These are phyloP conservation scores for Thalassoma bifasciatum DNA, from an alignment of 2,113 vertebrate genomes.

Conservation along the genomic window DNA sequence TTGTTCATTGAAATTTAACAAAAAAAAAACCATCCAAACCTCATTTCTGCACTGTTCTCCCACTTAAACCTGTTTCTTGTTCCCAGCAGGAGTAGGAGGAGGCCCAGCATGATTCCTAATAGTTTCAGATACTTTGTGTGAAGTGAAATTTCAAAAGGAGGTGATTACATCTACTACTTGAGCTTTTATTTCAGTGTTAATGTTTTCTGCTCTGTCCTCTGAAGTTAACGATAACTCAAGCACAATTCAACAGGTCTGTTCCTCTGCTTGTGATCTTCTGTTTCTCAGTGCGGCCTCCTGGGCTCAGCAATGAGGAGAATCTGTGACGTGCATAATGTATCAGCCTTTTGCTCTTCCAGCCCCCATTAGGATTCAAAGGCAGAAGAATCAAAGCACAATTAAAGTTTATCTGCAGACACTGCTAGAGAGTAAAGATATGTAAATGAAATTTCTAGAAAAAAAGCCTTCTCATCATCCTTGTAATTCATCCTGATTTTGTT, in stretches of 20 bases:
- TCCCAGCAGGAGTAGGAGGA: too few species aligned
- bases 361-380: slow-evolving; percentile 45
- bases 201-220: neutral
- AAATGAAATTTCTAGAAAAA: slow-evolving; percentile 49
- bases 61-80: too few species aligned
- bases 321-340: slow-evolving; percentile 48
- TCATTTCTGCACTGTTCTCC: too few species aligned
- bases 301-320: slow-evolving; percentile 30
- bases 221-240: slow-evolving; percentile 5
- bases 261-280: neutral
- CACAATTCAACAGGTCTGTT: neutral
- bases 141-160: neutral
- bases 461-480: slow-evolving; percentile 36
- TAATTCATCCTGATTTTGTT: slow-evolving; percentile 50
- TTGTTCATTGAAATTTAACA: too few species aligned
- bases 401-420: slow-evolving; percentile 51
- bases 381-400: slow-evolving; percentile 51
- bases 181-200: slow-evolving; percentile 3
- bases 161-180: neutral
- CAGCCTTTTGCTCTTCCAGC: slow-evolving; percentile 28
- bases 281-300: slow-evolving; percentile 10
- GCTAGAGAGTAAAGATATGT: slow-evolving; percentile 49
- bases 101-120: neutral
- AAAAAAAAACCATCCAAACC: too few species aligned
- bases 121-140: neutral